phyloP scores from a whole-genome alignment of 2,113 vertebrate species.

The Orthonyx spaldingii region DNA sequence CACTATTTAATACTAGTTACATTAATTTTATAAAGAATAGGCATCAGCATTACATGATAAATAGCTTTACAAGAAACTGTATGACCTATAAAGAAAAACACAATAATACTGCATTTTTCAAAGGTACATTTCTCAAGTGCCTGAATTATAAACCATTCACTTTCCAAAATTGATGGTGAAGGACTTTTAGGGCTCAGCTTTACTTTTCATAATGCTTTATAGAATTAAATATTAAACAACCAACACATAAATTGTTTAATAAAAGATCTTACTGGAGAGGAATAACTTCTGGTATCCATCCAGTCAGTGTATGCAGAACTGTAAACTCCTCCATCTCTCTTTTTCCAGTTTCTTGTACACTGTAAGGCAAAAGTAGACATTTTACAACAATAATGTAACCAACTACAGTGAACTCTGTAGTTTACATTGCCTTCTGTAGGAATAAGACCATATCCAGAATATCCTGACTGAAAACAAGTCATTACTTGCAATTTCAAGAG shows the following conservation, averaged over 20 bases:
- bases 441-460: neutral
- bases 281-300: conserved; percentile 88
- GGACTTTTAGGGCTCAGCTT: neutral
- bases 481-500: neutral
- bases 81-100: neutral
- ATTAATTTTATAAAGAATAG: neutral
- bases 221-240: neutral
- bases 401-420: neutral
- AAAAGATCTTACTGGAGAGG: conserved; percentile 78
- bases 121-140: neutral
- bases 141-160: neutral
- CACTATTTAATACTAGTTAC: neutral
- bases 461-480: neutral
- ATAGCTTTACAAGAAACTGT: neutral
- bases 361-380: conserved; percentile 8
- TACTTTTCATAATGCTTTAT: neutral
- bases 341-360: conserved; percentile 48
- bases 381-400: neutral
- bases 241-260: neutral
- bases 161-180: neutral
- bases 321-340: conserved; percentile 85
- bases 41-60: neutral
- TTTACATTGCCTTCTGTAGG: neutral
- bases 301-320: conserved; percentile 83
- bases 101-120: neutral